Evolutionary conservation across 2,797 vertebrate genomes (phyloP).

Genomic region (Cygnus olor): DNA sequence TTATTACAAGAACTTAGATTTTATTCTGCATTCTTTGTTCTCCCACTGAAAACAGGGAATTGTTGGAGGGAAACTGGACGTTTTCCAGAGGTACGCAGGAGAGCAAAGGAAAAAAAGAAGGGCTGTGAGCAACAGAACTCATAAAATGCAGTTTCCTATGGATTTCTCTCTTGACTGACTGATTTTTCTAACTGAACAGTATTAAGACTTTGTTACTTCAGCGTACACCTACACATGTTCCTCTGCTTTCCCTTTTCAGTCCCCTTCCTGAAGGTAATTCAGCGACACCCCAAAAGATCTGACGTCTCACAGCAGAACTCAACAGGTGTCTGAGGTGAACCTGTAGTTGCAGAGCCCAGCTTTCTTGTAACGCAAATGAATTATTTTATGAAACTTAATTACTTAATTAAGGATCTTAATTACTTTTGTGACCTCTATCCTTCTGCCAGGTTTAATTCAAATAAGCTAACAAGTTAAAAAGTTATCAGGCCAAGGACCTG

Average conservation of each 20-base stretch:
- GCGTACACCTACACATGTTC: background rate
- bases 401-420: slow-evolving; percentile 48
- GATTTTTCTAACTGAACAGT: background rate
- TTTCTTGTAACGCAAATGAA: background rate
- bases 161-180: background rate
- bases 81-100: background rate
- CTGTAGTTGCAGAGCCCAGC: background rate
- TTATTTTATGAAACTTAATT: slow-evolving; percentile 29
- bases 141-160: background rate
- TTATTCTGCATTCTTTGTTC: background rate
- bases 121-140: background rate
- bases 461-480: background rate
- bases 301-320: background rate
- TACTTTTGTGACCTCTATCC: slow-evolving; percentile 48
- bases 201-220: background rate
- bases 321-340: background rate
- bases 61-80: background rate
- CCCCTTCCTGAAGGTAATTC: background rate
- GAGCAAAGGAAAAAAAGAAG: background rate
- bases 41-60: background rate
- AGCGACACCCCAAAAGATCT: background rate
- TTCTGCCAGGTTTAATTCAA: slow-evolving; percentile 7
- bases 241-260: background rate
- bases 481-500: background rate
- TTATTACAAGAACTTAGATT: background rate